Conservation (phyloP, 1,140 invertebrate species). For the Trypoxylus dichotomus region DNA sequence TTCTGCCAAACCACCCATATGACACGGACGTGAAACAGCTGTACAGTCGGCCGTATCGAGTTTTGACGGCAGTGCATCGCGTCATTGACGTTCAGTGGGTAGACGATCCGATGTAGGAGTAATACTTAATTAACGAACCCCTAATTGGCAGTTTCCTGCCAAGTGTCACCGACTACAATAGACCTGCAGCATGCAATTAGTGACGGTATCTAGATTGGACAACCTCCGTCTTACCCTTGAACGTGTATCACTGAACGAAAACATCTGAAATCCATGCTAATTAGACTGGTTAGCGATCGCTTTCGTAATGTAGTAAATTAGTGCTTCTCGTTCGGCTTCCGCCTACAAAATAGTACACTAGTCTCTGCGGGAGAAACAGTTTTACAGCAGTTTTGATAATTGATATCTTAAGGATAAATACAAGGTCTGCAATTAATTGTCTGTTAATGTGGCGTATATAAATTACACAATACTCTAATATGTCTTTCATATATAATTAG, state of each 20-base stretch:
- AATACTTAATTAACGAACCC: conserved; percentile 38
- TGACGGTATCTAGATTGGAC: conserved; percentile 27
- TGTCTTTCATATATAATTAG: neutral
- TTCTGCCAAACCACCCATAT: conserved; percentile 41
- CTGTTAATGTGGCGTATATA: too few relatives aligned
- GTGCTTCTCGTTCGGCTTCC: neutral
- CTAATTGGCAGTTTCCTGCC: conserved; percentile 45
- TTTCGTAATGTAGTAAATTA: neutral
- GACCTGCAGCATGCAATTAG: conserved; percentile 38
- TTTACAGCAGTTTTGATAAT: too few relatives aligned
- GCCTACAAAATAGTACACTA: too few relatives aligned
- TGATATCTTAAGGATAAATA: neutral
- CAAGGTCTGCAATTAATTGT: too few relatives aligned
- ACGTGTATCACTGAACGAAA: neutral
- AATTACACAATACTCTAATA: neutral
- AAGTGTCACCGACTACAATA: conserved; percentile 38
- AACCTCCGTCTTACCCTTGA: neutral
- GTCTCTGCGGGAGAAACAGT: too few relatives aligned
- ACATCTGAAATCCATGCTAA: conserved; percentile 8
- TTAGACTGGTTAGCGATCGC: conserved; percentile 4
- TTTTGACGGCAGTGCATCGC: neutral
- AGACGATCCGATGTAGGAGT: conserved; percentile 35
- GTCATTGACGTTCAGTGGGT: conserved; percentile 26
- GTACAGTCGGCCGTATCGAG: conserved; percentile 34
- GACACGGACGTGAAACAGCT: conserved; percentile 38